Evolutionary conservation across 1,140 invertebrate species (phyloP).

Genomic region (Achroia grisella): DNA sequence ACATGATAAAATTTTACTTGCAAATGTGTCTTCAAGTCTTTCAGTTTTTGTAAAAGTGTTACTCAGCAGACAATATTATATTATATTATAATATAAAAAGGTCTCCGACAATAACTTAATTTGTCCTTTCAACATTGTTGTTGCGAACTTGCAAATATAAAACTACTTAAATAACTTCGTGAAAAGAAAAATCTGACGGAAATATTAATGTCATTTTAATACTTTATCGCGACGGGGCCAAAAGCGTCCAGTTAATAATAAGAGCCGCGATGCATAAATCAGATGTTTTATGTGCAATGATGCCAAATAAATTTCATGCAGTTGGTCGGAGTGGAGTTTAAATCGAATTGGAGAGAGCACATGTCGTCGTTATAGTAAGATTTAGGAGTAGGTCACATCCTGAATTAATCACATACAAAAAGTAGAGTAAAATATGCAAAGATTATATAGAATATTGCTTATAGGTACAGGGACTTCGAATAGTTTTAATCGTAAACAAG

Average conservation of each 20-base stretch:
- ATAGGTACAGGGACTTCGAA: too few species aligned
- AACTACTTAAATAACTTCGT: constrained; percentile 17
- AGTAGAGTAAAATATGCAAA: too few species aligned
- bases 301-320: constrained; percentile 42
- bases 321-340: constrained; percentile 8
- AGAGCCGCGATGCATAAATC: constrained; percentile 40
- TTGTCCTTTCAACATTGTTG: constrained; percentile 3
- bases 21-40: too few species aligned
- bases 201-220: constrained; percentile 48
- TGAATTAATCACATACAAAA: background rate
- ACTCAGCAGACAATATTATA: too few species aligned
- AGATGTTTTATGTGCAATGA: constrained; percentile 42
- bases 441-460: too few species aligned
- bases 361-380: background rate
- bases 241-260: constrained; percentile 46
- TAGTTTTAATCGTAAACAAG: too few species aligned
- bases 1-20: constrained; percentile 28
- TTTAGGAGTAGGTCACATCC: background rate
- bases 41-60: too few species aligned
- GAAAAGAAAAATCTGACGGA: constrained; percentile 27
- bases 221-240: constrained; percentile 43
- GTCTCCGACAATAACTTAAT: too few species aligned
- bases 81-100: too few species aligned
- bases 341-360: constrained; percentile 15
- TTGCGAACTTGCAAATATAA: constrained; percentile 12